Evolutionary conservation across 2,797 vertebrate species (phyloP), one percentile per base, ranked within the genome.

Genomic region (Brotula barbata): DNA sequence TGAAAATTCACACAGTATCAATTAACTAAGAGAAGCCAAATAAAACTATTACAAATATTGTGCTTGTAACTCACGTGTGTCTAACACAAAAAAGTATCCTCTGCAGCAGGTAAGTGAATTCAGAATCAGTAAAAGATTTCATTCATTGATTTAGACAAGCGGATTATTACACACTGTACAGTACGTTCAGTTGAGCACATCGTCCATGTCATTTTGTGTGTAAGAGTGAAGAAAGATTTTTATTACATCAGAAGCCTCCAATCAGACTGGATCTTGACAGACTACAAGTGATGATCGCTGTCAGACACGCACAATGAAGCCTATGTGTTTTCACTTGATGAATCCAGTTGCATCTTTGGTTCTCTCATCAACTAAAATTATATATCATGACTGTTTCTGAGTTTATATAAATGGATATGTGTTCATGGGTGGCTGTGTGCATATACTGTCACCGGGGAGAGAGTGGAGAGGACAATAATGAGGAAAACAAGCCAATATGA

Each of bases 21-120:
- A 36, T 56, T 23, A n/a, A 68, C 17, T 16, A 34, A 71, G 53
- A 73, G 51, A 49, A 68, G 53, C 15, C 64, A 55, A 54, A 42
- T 11, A 53, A 70, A 33, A 37, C 14, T 1, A 37, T 48, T 56
- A 40, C 19, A 8, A 52, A 25, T 44, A 23, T 80, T 80, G 71
- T 77, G 68, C 65, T 78, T 71, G 40, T 58, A 42, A 53, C 44
- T 73, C 51, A 41, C 21, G 54, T 43, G 40, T 58, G 50, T 4
- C 4, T 28, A 20, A 21, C 12, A 14, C 19, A 16, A 37, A 22
- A 13, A 42, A 54, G 47, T 7, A 23, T 15, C 11, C 6, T 44
- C 1, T 50, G 13, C 58, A 34, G 58, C 17, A 31, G 1, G 6
- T 10, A 15, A 14, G 6, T 65, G 13, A 34, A 57, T 31, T 16